phyloP scores from a whole-genome alignment of 2,888 invertebrate genomes.

The Drepanosiphum platanoidis region DNA sequence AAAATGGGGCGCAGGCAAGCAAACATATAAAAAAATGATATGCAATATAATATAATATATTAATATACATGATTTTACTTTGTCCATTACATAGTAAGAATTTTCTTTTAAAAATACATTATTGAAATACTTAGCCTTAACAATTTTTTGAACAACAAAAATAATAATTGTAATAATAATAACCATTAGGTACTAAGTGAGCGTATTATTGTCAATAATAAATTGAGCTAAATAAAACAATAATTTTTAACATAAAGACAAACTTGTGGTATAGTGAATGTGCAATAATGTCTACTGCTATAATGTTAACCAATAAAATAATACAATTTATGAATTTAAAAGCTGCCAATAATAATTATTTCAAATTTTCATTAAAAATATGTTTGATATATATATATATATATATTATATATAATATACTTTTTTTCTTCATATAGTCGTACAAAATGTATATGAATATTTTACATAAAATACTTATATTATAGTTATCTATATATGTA shows the following conservation, averaged over 20 bases:
- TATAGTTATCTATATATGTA: neutral
- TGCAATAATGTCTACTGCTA: slow-evolving; percentile 16
- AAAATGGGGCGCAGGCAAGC: too few relatives aligned
- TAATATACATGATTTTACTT: slow-evolving; percentile 37
- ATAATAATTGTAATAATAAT: slow-evolving; percentile 3
- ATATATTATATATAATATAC: neutral
- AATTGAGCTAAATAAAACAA: slow-evolving; percentile 59
- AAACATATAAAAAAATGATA: too few relatives aligned
- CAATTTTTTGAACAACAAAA: slow-evolving; percentile 41
- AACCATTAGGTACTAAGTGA: slow-evolving; percentile 55
- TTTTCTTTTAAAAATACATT: slow-evolving; percentile 33
- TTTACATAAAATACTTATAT: slow-evolving; percentile 21
- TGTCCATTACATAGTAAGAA: slow-evolving; percentile 37
- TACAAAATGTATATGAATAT: slow-evolving; percentile 1
- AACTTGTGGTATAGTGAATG: slow-evolving; percentile 14
- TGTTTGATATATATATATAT: slow-evolving; percentile 19
- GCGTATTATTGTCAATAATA: slow-evolving; percentile 60
- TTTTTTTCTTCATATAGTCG: slow-evolving; percentile 5
- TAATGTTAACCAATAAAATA: slow-evolving; percentile 16
- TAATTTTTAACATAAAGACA: slow-evolving; percentile 40
- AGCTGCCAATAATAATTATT: slow-evolving; percentile 28
- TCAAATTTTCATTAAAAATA: slow-evolving; percentile 14
- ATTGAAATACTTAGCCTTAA: slow-evolving; percentile 21
- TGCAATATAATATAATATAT: slow-evolving; percentile 19
- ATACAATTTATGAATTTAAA: slow-evolving; percentile 34